Conservation (phyloP, 2,888 invertebrate genomes). For the Drosophila stalkeri region DNA sequence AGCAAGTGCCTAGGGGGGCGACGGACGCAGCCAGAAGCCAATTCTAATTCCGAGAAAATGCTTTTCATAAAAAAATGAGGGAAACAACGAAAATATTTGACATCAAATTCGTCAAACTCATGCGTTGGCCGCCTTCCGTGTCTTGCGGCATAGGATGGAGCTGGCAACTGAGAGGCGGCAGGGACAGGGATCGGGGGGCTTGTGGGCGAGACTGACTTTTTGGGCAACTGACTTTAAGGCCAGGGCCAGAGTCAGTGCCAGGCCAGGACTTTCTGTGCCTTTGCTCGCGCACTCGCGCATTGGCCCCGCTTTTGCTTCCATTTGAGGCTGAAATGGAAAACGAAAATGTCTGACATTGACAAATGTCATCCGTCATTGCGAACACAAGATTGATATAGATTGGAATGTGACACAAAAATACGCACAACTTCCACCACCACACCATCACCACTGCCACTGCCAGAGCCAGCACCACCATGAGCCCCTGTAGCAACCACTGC, state of each 20-base stretch:
- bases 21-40: constrained; percentile 59
- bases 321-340: constrained; percentile 82
- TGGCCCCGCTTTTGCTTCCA: constrained; percentile 16
- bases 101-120: constrained; percentile 82
- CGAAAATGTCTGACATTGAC: constrained; percentile 86
- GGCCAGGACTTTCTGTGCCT: constrained; percentile 22
- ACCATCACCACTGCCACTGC: constrained; percentile 28
- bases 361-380: constrained; percentile 86
- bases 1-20: constrained; percentile 25
- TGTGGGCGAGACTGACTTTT: constrained; percentile 53
- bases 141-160: constrained; percentile 30
- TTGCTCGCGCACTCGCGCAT: constrained; percentile 44
- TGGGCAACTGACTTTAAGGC: constrained; percentile 71
- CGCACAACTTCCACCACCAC: constrained; percentile 74
- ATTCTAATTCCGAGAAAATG: constrained; percentile 75
- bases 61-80: constrained; percentile 70
- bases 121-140: constrained; percentile 54
- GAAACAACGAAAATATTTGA: constrained; percentile 80
- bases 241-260: constrained; percentile 24
- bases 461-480: constrained; percentile 36
- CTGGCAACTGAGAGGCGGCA: constrained; percentile 16
- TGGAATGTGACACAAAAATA: constrained; percentile 85
- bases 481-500: constrained; percentile 50
- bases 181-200: constrained; percentile 19
- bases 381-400: constrained; percentile 86